Evolutionary conservation across 2,113 vertebrate species (phyloP).

Genomic region (Regulus satrapa): DNA sequence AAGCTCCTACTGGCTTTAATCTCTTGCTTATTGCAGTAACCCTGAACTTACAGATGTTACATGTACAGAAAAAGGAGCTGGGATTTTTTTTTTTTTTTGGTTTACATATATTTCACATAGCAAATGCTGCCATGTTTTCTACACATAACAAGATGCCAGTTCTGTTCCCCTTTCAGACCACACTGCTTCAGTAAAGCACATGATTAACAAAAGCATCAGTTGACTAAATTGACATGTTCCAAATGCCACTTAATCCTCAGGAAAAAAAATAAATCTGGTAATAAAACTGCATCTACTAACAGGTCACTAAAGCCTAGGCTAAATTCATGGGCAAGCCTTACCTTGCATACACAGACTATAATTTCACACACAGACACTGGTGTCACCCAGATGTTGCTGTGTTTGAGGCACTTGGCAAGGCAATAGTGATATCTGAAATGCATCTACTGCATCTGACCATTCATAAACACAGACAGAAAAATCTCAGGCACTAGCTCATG

Average conservation of each 20-base stretch:
- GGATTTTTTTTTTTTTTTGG: not conserved
- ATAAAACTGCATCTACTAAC: not conserved
- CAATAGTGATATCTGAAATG: not conserved
- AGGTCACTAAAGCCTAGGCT: not conserved
- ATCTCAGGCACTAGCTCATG: not conserved
- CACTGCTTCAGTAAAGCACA: not conserved
- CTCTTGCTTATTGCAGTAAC: not conserved
- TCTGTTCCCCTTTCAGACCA: not conserved
- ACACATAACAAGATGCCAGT: not conserved
- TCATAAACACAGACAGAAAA: not conserved
- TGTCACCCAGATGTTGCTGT: not conserved
- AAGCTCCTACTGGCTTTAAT: conserved; percentile 10
- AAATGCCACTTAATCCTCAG: conserved; percentile 10
- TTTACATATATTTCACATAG: not conserved
- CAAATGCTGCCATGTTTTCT: not conserved
- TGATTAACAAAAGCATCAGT: not conserved
- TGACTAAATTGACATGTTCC: not conserved
- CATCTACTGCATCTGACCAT: not conserved
- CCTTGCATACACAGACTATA: not conserved
- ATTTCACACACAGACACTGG: not conserved
- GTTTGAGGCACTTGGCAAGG: not conserved
- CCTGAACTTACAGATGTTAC: not conserved
- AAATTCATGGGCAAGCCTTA: not conserved
- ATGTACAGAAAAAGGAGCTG: not conserved
- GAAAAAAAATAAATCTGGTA: not conserved